Evolutionary conservation across 2,888 invertebrate species (phyloP), one percentile per base, ranked within the genome.

Genomic region (Heteromyza rotundicornis): DNA sequence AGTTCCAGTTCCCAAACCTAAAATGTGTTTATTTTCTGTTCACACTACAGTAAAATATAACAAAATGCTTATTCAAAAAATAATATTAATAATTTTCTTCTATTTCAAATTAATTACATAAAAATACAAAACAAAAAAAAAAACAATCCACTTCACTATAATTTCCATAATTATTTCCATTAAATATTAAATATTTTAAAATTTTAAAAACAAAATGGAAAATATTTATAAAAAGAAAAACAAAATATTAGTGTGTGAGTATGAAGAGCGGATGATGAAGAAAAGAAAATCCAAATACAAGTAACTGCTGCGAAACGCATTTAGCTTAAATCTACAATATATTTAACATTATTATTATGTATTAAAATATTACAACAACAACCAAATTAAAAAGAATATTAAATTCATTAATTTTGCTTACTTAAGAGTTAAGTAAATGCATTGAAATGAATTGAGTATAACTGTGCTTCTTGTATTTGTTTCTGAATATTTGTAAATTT

Each of bases 241-340:
- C 70, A 73, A 70, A 69, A 77, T 73, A 74, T 70, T 74, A 67
- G 73, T 73, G 70, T 59, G 61, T n/a, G n/a, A n/a, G n/a, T n/a
- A 66, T 72, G 68, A 71, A 61, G 61, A 68, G 75, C 72, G 74
- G 58, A 59, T 63, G 64, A 65, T 64, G 1, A 23, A 20, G 40
- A 59, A 52, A 22, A 17, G 36, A 27, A 27, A 51, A 59, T 40
- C 32, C 5, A 32, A 32, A n/a, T n/a, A n/a, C n/a, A n/a, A n/a
- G 12, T 8, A 32, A 32, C 12, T 32, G 32, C 32, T 32, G 12
- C 32, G 32, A 32, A 32, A 12, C 40, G 24, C 55, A 55, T 47
- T 60, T 60, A 64, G 63, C 63, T 60, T 60, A 64, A 60, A 64
- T 64, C 57, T 64, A 64, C 60, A 64, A 57, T 44, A 14, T 20